Conservation (phyloP, 2,113 vertebrate genomes). For the Campylomormyrus tamandua region DNA sequence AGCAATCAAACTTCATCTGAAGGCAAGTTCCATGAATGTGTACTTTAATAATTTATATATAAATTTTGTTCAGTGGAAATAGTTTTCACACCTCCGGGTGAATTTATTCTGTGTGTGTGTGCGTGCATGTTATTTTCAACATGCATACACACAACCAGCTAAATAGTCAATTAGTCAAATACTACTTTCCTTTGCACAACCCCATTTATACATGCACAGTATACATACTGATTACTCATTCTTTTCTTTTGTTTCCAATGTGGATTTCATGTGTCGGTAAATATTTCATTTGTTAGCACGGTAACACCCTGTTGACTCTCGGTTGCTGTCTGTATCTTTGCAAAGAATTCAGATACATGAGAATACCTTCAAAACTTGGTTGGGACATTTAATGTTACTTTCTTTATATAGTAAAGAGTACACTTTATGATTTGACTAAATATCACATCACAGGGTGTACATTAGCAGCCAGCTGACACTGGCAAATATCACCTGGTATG, state of each 20-base stretch:
- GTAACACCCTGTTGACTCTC: not conserved
- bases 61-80: not conserved
- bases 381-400: not conserved
- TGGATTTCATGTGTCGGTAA: not conserved
- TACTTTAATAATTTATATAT: not conserved
- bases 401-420: not conserved
- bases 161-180: not conserved
- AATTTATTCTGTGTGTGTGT: not conserved
- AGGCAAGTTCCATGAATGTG: not conserved
- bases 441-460: not conserved
- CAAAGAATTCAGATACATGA: not conserved
- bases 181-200: not conserved
- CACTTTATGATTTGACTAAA: not conserved
- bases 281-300: not conserved
- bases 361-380: not conserved
- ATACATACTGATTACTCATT: not conserved
- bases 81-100: not conserved
- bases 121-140: not conserved
- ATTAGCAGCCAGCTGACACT: not conserved
- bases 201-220: not conserved
- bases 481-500: not conserved
- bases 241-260: not conserved
- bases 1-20: not conserved
- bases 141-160: not conserved
- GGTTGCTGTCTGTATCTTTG: not conserved